phyloP scores from a whole-genome alignment of 1,140 invertebrate genomes.

The Mya arenaria region DNA sequence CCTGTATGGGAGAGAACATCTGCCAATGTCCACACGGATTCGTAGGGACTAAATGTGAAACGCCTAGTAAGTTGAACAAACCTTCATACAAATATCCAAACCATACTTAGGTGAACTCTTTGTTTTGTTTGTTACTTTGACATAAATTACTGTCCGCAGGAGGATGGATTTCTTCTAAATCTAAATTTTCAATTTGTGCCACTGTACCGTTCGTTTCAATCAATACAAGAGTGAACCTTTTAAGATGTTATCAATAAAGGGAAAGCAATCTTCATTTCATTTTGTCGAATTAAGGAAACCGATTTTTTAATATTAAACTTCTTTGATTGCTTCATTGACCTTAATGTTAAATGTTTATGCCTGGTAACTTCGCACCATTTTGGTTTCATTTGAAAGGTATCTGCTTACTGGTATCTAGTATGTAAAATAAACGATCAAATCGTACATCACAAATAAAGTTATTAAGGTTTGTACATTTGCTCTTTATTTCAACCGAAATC shows the following conservation, averaged over 20 bases:
- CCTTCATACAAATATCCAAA: neutral
- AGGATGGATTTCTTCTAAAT: neutral
- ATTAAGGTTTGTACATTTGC: too few relatives aligned
- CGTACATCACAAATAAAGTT: too few relatives aligned
- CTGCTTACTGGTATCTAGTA: too few relatives aligned
- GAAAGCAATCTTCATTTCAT: neutral
- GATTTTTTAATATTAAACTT: too few relatives aligned
- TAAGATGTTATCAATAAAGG: neutral
- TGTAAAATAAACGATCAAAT: too few relatives aligned
- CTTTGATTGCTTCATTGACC: too few relatives aligned
- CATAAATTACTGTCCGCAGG: neutral
- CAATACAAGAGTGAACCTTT: neutral
- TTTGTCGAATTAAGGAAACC: too few relatives aligned
- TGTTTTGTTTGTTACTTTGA: neutral
- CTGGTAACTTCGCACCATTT: too few relatives aligned
- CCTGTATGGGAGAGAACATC: conserved; percentile 43
- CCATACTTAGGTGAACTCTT: neutral
- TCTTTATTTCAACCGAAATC: too few relatives aligned
- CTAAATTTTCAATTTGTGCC: neutral
- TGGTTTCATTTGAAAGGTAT: too few relatives aligned
- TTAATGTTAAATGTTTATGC: too few relatives aligned
- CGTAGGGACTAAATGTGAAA: conserved; percentile 27
- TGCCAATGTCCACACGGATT: conserved; percentile 36
- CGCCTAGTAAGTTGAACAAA: conserved; percentile 18
- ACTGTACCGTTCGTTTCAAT: neutral